Evolutionary conservation across 2,797 vertebrate genomes (phyloP), one percentile per base, ranked within the genome.

Genomic region (Artibeus jamaicensis): DNA sequence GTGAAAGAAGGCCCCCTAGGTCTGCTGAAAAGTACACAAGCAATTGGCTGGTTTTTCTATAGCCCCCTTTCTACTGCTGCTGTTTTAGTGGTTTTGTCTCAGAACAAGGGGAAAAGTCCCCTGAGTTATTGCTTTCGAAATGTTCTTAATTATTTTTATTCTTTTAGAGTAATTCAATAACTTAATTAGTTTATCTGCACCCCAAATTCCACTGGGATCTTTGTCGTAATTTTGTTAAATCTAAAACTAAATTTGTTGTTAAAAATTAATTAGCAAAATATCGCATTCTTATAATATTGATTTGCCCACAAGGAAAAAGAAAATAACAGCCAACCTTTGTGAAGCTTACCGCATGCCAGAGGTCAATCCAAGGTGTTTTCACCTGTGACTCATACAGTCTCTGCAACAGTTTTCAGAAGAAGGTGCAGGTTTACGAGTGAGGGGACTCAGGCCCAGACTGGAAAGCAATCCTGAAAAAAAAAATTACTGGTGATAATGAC

Each of bases 171-270:
- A 73, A 71, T 44, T 91, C 85, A 67, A 73, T 83, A 76, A 24
- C 73, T 44, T 95, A 71, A 77, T 86, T 57, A 77, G 67, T 74
- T 68, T 89, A 37, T 83, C 44, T 81, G 21, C 3, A 94, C 19
- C 16, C 67, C 71, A 77, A 77, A 57, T 77, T 39, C 32, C 42
- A 48, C 9, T 82, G 6, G 67, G 11, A 87, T 53, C 34, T 79
- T 88, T 77, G n/a, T 68, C 79, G 16, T 74, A 55, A 92, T 93
- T 94, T 84, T 87, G 21, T 65, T 94, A 77, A 91, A 77, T 42
- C 4, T 84, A 92, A 97, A 91, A 70, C 65, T 89, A 82, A 82
- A 55, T 26, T 67, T 91, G n/a, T 57, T 77, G 44, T 89, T 83
- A 73, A 89, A 76, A 57, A 73, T 93, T 77, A 73, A 77, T 53